Base-by-base conservation (phyloP, 2,888 invertebrate species). In the Barypeithes pellucidus region DNA sequence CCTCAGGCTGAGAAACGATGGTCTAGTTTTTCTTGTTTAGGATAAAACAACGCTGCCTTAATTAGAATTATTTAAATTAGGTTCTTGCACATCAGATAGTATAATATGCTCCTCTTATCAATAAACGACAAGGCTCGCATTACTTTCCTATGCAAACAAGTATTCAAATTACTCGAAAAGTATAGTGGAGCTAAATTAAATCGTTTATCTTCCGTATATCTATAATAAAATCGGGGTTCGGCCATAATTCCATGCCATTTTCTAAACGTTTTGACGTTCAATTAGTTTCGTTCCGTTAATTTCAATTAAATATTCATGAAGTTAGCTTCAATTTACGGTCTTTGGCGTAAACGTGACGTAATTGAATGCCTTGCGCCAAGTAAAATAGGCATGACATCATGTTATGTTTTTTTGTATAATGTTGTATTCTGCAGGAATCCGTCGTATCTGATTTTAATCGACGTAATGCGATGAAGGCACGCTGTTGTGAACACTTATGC, bases 251-350 rank as follows among this genome's bases (percentile, higher is more conserved):
- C 59, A 66, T 54, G 60, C 66, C 39, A 66, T 71, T 66, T 66
- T 65, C 71, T 60, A 60, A 67, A 73, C 72, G 67, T 67, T 73
- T 57, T 73, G 62, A 73, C 72, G 67, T 73, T 62, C 67, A 73
- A 73, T 73, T 73, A 67, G 67, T 68, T 67, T 60, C 68, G 68
- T 73, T 24, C 72, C 68, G 67, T 72, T 73, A 67, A 73, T 73
- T 73, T 73, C 72, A 68, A 73, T 73, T 68, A 73, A 67, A 73
- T 73, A 73, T 73, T 73, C 72, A 73, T 73, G 67, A 73, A 59
- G 68, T 50, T 24, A 12, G 39, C 47, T 50, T 63, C 63, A 52
- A 62, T 57, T 70, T 70, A 70, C 63, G 70, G 57, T 24, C 45
- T 70, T 71, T 71, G 60, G 65, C 66, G 66, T 71, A 33, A 66